phyloP scores from a whole-genome alignment of 2,113 vertebrate species.

The Rousettus leschenaultii region DNA sequence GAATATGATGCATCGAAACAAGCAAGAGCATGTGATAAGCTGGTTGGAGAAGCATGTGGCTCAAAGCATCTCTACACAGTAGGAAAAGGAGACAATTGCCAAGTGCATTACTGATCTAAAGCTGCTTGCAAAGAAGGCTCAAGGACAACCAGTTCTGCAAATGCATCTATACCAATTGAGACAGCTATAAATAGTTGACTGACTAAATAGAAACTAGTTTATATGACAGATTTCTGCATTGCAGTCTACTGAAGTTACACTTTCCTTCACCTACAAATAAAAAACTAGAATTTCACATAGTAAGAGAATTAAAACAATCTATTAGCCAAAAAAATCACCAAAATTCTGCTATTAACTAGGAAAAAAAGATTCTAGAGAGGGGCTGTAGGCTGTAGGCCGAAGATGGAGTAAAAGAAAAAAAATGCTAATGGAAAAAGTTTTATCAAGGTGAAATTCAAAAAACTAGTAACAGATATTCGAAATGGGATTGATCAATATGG shows the following conservation, averaged over 20 bases:
- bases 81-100: slow-evolving; percentile 95
- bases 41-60: too few relatives aligned
- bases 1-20: too few relatives aligned
- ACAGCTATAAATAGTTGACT: background rate
- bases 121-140: slow-evolving; percentile 85
- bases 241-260: slow-evolving; percentile 9
- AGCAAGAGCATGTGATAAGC: too few relatives aligned
- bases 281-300: background rate
- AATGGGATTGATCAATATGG: background rate
- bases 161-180: background rate
- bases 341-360: background rate
- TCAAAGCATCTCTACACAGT: background rate
- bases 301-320: background rate
- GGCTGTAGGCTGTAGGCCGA: background rate
- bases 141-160: slow-evolving; percentile 71
- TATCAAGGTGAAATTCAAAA: background rate
- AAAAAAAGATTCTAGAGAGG: background rate
- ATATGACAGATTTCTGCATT: slow-evolving; percentile 33
- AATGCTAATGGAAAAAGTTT: background rate
- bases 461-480: background rate
- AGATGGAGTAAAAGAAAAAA: background rate
- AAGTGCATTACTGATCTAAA: slow-evolving; percentile 96
- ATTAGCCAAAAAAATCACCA: background rate
- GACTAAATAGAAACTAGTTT: slow-evolving; percentile 18
- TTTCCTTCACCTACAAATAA: slow-evolving; percentile 10